Conservation (phyloP, 2,888 invertebrate genomes). For the Melieria picta region DNA sequence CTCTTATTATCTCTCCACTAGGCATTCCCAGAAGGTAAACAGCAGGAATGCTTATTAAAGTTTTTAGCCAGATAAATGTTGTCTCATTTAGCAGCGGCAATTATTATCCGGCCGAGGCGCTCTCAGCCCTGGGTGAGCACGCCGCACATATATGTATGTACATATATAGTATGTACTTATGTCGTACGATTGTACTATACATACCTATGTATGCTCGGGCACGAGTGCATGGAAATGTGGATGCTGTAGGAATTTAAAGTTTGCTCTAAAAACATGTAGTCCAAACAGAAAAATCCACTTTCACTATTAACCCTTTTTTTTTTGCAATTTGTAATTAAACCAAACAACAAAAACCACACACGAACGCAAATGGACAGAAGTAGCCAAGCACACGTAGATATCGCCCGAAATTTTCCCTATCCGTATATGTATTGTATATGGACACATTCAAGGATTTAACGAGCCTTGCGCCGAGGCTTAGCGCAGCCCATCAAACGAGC, state of each 20-base stretch:
- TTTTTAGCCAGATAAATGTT: conserved; percentile 43
- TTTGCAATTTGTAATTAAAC: conserved; percentile 45
- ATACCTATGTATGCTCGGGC: conserved; percentile 8
- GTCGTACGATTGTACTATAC: conserved; percentile 12
- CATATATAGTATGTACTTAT: background rate
- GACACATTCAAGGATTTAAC: conserved; percentile 39
- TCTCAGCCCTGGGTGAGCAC: conserved; percentile 16
- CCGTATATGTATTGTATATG: conserved; percentile 39
- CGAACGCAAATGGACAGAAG: background rate
- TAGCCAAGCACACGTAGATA: conserved; percentile 6
- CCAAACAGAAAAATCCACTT: conserved; percentile 43
- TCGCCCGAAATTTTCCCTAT: conserved; percentile 17
- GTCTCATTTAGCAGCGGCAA: conserved; percentile 43
- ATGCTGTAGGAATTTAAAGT: conserved; percentile 30
- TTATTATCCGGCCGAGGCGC: conserved; percentile 42
- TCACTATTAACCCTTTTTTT: conserved; percentile 45
- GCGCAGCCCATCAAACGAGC: conserved; percentile 37
- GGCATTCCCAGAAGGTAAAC: conserved; percentile 1
- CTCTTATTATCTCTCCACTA: too few relatives aligned
- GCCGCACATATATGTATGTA: conserved; percentile 10
- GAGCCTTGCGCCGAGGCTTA: conserved; percentile 37
- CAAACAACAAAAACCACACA: conserved; percentile 40
- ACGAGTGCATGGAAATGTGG: conserved; percentile 3
- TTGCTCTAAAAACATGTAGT: conserved; percentile 35
- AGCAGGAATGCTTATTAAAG: conserved; percentile 34